Conservation (phyloP, 2,113 vertebrate genomes). For the Salvelinus sp. region DNA sequence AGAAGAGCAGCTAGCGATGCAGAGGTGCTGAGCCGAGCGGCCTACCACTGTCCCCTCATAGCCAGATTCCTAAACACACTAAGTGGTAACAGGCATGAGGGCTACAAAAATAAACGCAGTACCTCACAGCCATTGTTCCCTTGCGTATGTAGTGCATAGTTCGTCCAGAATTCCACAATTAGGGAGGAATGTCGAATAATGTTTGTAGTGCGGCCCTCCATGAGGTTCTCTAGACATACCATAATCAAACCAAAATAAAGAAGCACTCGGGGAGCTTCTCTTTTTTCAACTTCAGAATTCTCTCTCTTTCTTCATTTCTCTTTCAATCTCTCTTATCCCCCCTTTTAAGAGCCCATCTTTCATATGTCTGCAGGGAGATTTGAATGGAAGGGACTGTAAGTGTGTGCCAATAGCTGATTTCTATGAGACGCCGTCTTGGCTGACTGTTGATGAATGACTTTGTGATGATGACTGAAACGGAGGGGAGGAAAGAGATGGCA, state of each 20-base stretch:
- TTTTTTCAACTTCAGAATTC: slow-evolving; percentile 32
- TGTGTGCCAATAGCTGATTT: slow-evolving; percentile 55
- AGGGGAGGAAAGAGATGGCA: slow-evolving; percentile 33
- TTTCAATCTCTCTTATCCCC: not conserved
- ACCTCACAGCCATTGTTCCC: slow-evolving; percentile 68
- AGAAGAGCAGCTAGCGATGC: not conserved
- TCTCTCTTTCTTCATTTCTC: not conserved
- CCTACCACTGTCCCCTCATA: slow-evolving; percentile 32
- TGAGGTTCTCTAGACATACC: slow-evolving; percentile 61
- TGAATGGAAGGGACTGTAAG: slow-evolving; percentile 5
- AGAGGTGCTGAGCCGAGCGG: too few relatives aligned
- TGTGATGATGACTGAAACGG: slow-evolving; percentile 61
- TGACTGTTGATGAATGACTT: slow-evolving; percentile 60
- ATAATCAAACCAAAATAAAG: slow-evolving; percentile 75
- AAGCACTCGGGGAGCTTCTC: slow-evolving; percentile 61
- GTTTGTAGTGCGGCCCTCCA: slow-evolving; percentile 62
- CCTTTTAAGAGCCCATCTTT: slow-evolving; percentile 36
- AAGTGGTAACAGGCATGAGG: slow-evolving; percentile 70
- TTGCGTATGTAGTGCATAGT: slow-evolving; percentile 53
- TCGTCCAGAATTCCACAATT: slow-evolving; percentile 75
- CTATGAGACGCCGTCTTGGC: slow-evolving; percentile 52
- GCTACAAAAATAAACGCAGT: slow-evolving; percentile 70
- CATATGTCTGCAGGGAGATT: slow-evolving; percentile 41
- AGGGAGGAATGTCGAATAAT: slow-evolving; percentile 69
- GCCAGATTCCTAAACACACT: slow-evolving; percentile 63